phyloP scores from a whole-genome alignment of 2,113 vertebrate species.

The Atherinomorus stipes region DNA sequence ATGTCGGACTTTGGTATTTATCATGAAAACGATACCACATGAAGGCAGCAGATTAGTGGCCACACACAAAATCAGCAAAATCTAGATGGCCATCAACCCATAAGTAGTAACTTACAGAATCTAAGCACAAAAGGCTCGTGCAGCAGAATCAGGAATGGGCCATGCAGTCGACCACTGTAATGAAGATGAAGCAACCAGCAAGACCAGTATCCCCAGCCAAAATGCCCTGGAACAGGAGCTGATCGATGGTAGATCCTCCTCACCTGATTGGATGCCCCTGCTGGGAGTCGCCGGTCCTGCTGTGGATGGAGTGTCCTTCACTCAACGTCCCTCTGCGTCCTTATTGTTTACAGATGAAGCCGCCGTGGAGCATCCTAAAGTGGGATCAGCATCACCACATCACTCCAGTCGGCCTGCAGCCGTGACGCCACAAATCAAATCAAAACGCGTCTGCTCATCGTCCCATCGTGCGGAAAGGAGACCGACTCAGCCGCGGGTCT shows the following conservation, averaged over 20 bases:
- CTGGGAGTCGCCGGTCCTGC: not conserved
- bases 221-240: conserved; percentile 9
- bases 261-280: conserved; percentile 31
- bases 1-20: too few species aligned
- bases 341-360: conserved; percentile 47
- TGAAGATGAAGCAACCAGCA: conserved; percentile 43
- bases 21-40: too few species aligned
- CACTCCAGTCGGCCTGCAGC: conserved; percentile 60
- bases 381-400: conserved; percentile 48
- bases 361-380: conserved; percentile 55
- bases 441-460: not conserved
- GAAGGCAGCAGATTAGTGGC: conserved; percentile 35
- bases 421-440: conserved; percentile 19
- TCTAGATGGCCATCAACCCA: conserved; percentile 10
- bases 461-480: conserved; percentile 13
- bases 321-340: conserved; percentile 8
- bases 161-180: conserved; percentile 19
- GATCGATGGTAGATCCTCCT: conserved; percentile 23
- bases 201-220: conserved; percentile 32
- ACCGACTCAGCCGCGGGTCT: not conserved
- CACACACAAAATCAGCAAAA: conserved; percentile 5
- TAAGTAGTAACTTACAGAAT: not conserved
- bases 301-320: not conserved
- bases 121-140: not conserved
- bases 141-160: conserved; percentile 20